Base-by-base conservation (phyloP, 1,140 invertebrate genomes). In the Leguminivora glycinivorella region DNA sequence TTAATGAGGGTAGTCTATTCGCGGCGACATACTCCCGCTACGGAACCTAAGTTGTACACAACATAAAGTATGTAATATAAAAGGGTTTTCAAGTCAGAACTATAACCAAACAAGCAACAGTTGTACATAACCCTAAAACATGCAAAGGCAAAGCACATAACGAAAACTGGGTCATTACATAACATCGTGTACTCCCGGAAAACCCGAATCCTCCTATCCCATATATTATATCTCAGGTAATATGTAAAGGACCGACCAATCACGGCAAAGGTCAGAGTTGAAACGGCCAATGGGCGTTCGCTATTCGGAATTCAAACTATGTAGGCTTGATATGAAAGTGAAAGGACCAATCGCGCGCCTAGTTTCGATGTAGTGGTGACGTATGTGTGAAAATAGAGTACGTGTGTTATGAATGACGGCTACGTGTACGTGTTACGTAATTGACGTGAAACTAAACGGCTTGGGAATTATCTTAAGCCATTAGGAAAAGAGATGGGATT, bases 311-410 rank as follows among this genome's bases (percentile, higher is more conserved):
- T 87, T 81, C 78, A 67, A 87, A 87, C 81, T 87, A 85, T 87
- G 86, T 87, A 88, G 84, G 86, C 82, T 88, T 80, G 76, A 74
- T 70, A 66, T 75, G 86, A 87, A 88, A 72, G 83, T 78, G 83
- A 88, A 88, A 85, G 66, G 78, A 73, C 86, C 83, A 88, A 88
- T 87, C 34, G 71, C 60, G 63, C 3, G 43, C 43, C 10, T 34
- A 43, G 25, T 47, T 63, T 38, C 34, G 14, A 25, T 12, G 70
- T 71, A 43, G 67, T 70, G 22, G 66, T 58, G 71, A 17, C 29
- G 63, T 69, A 69, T 63, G 31, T 60, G 56, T n/a, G 56, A 26
- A 60, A 60, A 60, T 60, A 26, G 56, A 26, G 2, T 34, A 29
- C 31, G 58, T 26, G 58, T 2, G 58, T 63, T 63, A 63, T 63